Evolutionary conservation across 2,113 vertebrate species (phyloP).

Genomic region (Oreotrochilus melanogaster): DNA sequence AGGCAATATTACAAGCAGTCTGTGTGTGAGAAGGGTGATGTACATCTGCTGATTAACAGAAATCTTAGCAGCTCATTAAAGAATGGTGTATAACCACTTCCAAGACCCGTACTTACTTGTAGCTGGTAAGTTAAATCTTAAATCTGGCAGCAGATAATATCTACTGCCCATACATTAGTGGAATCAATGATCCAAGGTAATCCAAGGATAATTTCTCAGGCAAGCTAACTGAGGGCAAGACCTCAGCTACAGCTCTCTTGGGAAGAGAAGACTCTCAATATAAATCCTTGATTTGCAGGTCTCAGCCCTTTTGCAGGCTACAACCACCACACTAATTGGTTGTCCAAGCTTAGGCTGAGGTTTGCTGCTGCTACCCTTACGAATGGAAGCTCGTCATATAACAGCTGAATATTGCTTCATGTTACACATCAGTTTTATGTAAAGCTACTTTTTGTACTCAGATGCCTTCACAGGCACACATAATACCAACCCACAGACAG

Average conservation of each 20-base stretch:
- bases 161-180: slow-evolving; percentile 36
- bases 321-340: not conserved
- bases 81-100: not conserved
- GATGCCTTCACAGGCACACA: not conserved
- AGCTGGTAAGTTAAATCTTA: slow-evolving; percentile 43
- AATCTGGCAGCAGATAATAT: not conserved
- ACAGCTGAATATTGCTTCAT: not conserved
- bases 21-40: not conserved
- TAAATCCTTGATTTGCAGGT: slow-evolving; percentile 41
- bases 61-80: slow-evolving; percentile 14
- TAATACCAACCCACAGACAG: not conserved
- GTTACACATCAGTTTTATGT: not conserved
- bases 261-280: slow-evolving; percentile 1
- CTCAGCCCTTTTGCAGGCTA: slow-evolving; percentile 4
- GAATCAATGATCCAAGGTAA: slow-evolving; percentile 63
- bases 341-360: not conserved
- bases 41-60: not conserved
- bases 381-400: not conserved
- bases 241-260: slow-evolving; percentile 31
- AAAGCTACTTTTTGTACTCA: not conserved
- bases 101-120: slow-evolving; percentile 18
- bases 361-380: not conserved
- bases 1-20: not conserved
- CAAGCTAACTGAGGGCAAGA: slow-evolving; percentile 51
- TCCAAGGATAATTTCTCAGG: slow-evolving; percentile 67